These are phyloP conservation scores for Macropis europaea DNA, from an alignment of 2,888 invertebrate species.

Conservation along the genomic window DNA sequence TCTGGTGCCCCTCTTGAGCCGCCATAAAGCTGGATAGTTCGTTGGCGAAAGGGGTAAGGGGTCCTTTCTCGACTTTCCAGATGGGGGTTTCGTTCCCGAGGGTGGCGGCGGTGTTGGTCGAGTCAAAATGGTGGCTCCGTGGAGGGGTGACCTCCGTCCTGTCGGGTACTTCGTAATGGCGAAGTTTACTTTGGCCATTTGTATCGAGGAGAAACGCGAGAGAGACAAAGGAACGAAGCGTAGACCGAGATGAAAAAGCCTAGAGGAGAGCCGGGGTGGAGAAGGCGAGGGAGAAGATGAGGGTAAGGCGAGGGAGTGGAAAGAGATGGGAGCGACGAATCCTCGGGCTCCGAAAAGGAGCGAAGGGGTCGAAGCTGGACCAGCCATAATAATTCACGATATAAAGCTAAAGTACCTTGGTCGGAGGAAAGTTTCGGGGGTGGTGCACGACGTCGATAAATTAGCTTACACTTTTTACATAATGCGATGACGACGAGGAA, in stretches of 20 bases:
- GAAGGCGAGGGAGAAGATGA: background rate
- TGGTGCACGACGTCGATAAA: slow-evolving; percentile 70
- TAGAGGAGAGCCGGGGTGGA: background rate
- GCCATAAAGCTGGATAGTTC: slow-evolving; percentile 56
- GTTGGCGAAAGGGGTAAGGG: slow-evolving; percentile 3
- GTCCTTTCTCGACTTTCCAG: slow-evolving; percentile 50
- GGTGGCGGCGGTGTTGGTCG: slow-evolving; percentile 54
- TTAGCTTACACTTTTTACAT: slow-evolving; percentile 72
- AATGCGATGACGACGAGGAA: slow-evolving; percentile 59
- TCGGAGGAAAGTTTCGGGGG: slow-evolving; percentile 59
- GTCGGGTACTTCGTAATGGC: slow-evolving; percentile 75
- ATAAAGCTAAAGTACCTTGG: slow-evolving; percentile 68
- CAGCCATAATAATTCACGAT: slow-evolving; percentile 76
- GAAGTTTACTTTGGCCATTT: slow-evolving; percentile 79
- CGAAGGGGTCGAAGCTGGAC: slow-evolving; percentile 32
- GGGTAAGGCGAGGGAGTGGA: slow-evolving; percentile 4
- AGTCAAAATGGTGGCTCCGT: slow-evolving; percentile 65
- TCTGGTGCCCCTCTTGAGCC: slow-evolving; percentile 61
- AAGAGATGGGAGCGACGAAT: slow-evolving; percentile 38
- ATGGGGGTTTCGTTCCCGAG: slow-evolving; percentile 55
- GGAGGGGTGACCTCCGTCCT: slow-evolving; percentile 60
- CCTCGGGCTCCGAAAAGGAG: slow-evolving; percentile 47
- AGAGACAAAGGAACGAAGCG: slow-evolving; percentile 31
- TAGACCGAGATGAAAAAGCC: slow-evolving; percentile 12
- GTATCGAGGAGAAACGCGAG: slow-evolving; percentile 65